A percentile compares a stretch with the other conserved stretches of the same genome.
These are phyloP conservation scores for Yasuhikotakia modesta DNA, from an alignment of 2,797 vertebrate species.

Conservation along the genomic window DNA sequence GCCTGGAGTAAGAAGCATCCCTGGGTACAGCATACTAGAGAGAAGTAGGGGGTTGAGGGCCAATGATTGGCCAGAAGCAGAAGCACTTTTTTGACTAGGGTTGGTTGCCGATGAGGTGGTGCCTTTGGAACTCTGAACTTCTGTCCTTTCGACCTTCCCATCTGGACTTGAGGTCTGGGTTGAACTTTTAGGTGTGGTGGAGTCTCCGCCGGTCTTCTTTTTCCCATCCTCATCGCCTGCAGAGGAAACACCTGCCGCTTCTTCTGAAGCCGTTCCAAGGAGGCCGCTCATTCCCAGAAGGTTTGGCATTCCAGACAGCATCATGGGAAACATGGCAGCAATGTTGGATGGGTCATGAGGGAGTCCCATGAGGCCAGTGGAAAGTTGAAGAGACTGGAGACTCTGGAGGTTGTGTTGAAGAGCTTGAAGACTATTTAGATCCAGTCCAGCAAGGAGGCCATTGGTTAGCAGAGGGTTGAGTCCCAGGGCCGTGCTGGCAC, in stretches of 20 bases:
- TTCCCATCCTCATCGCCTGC: conserved; percentile 74
- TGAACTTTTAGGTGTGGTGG: conserved; percentile 57
- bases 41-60: conserved; percentile 96
- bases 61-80: conserved; percentile 81
- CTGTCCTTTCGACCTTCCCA: conserved; percentile 93
- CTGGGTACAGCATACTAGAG: conserved; percentile 98
- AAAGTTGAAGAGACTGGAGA: conserved; percentile 93
- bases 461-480: conserved; percentile 87
- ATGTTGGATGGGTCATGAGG: conserved; percentile 82
- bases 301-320: conserved; percentile 94
- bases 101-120: conserved; percentile 81
- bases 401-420: conserved; percentile 95
- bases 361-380: too few relatives aligned
- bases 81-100: conserved; percentile 80
- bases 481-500: conserved; percentile 72
- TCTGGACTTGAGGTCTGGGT: conserved; percentile 75
- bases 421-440: conserved; percentile 90
- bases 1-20: conserved; percentile 99
- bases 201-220: conserved; percentile 75
- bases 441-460: conserved; percentile 88
- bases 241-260: conserved; percentile 69
- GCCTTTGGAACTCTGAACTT: conserved; percentile 81
- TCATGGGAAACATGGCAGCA: conserved; percentile 97
- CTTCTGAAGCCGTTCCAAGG: conserved; percentile 79
- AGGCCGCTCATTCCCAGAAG: conserved; percentile 87